Conservation (phyloP, 1,140 invertebrate species). For the Tetramorium simillimum region DNA sequence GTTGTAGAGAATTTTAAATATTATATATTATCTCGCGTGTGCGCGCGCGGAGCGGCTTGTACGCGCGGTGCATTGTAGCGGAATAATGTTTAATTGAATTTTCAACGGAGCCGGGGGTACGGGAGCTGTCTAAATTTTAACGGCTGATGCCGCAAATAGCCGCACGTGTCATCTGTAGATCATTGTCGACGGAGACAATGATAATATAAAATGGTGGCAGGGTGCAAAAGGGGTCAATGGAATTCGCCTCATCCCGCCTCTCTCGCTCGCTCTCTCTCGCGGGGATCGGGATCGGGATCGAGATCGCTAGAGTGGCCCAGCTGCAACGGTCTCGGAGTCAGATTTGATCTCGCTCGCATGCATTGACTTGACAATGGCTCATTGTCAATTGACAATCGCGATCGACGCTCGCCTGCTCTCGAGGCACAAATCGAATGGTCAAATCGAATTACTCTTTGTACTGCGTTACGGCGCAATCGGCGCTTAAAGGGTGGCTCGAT, state of each 20-base stretch:
- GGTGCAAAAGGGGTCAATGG: slow-evolving; percentile 63
- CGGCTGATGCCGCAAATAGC: slow-evolving; percentile 18
- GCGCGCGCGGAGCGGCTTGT: slow-evolving; percentile 1
- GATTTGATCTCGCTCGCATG: slow-evolving; percentile 69
- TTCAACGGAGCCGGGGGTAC: slow-evolving; percentile 22
- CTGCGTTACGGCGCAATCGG: slow-evolving; percentile 23
- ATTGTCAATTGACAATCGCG: slow-evolving; percentile 63
- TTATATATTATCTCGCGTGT: slow-evolving; percentile 34
- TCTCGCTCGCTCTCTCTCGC: too few species aligned
- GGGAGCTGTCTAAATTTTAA: slow-evolving; percentile 55
- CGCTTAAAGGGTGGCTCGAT: slow-evolving; percentile 41
- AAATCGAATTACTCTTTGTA: slow-evolving; percentile 64
- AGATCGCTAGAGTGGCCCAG: slow-evolving; percentile 50
- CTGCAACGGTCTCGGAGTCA: slow-evolving; percentile 60
- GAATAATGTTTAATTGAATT: slow-evolving; percentile 54
- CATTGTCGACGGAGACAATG: slow-evolving; percentile 63
- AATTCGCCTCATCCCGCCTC: slow-evolving; percentile 55
- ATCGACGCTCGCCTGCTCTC: slow-evolving; percentile 17
- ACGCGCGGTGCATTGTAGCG: slow-evolving; percentile 31
- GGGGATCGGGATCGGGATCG: slow-evolving; percentile 52
- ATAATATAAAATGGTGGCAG: slow-evolving; percentile 43
- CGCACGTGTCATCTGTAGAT: slow-evolving; percentile 48
- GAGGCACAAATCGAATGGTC: slow-evolving; percentile 51
- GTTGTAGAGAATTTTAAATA: slow-evolving; percentile 63
- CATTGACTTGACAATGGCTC: slow-evolving; percentile 67